These are phyloP conservation scores for Pararge aegeria DNA, from an alignment of 1,140 invertebrate species.

Conservation along the genomic window DNA sequence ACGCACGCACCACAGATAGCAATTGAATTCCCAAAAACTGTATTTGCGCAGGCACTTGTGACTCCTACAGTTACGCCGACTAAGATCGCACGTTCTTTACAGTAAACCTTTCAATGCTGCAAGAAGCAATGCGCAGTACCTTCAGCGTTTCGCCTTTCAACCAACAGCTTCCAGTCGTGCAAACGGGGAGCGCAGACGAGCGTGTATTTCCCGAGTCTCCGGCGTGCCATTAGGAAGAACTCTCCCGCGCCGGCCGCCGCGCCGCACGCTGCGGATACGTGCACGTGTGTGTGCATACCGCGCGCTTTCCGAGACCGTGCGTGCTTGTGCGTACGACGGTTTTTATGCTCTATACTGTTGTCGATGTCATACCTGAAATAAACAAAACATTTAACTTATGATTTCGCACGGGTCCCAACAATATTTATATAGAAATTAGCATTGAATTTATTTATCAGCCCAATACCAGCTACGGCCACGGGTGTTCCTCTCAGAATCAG, in stretches of 20 bases:
- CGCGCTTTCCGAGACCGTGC: constrained; percentile 23
- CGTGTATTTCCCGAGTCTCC: constrained; percentile 85
- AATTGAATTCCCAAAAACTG: too few species aligned
- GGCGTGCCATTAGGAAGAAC: constrained; percentile 89
- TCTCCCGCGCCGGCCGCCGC: constrained; percentile 86
- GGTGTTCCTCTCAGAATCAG: too few species aligned
- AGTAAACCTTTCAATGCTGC: constrained; percentile 19
- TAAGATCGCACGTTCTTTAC: too few species aligned
- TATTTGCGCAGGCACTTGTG: too few species aligned
- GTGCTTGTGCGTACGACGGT: constrained; percentile 18
- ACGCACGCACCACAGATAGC: too few species aligned
- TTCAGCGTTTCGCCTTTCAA: constrained; percentile 80
- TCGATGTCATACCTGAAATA: constrained; percentile 58
- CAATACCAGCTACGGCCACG: too few species aligned
- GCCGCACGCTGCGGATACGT: constrained; percentile 84
- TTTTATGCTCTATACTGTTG: constrained; percentile 38
- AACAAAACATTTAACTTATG: too few species aligned
- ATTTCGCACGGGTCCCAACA: too few species aligned
- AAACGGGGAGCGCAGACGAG: constrained; percentile 87
- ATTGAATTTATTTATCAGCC: too few species aligned
- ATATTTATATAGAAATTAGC: too few species aligned
- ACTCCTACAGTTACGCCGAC: too few species aligned
- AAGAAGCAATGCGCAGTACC: constrained; percentile 85
- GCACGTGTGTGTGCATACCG: constrained; percentile 70
- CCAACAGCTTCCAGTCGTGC: constrained; percentile 84